Conservation (phyloP, 1,140 invertebrate species). For the Ceratitis capitata region DNA sequence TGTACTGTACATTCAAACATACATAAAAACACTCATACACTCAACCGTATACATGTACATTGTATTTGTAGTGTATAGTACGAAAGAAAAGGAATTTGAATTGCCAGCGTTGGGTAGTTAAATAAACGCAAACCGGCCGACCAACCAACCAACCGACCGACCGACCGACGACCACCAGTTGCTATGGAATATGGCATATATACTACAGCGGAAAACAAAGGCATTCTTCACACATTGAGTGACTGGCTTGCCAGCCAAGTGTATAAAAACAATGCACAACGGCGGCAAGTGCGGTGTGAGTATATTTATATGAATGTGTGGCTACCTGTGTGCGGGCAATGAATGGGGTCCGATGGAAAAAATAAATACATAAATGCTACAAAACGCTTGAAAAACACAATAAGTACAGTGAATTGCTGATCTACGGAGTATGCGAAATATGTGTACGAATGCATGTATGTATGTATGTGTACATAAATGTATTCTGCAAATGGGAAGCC, state of each 20-base stretch:
- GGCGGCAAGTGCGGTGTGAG: neutral
- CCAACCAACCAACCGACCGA: too few relatives aligned
- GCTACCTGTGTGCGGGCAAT: neutral
- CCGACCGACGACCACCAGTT: neutral
- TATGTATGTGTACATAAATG: neutral
- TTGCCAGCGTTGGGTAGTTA: too few relatives aligned
- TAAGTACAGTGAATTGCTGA: neutral
- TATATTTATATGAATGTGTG: neutral
- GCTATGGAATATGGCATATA: neutral
- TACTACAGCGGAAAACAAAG: neutral
- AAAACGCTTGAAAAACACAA: constrained; percentile 27
- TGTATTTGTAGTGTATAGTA: too few relatives aligned
- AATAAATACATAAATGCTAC: neutral
- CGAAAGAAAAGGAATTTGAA: too few relatives aligned
- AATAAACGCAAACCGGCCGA: too few relatives aligned
- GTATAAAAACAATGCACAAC: neutral
- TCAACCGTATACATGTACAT: too few relatives aligned
- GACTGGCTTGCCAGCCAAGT: neutral
- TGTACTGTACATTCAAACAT: too few relatives aligned
- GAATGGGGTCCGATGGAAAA: neutral
- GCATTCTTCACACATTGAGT: neutral
- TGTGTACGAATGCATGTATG: neutral
- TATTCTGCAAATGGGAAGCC: neutral
- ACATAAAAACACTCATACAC: too few relatives aligned
- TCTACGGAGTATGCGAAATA: too few relatives aligned